Percentiles rank a stretch among this genome's conserved stretches.
Conservation (phyloP, 2,113 vertebrate genomes). For the Dinomys branickii region DNA sequence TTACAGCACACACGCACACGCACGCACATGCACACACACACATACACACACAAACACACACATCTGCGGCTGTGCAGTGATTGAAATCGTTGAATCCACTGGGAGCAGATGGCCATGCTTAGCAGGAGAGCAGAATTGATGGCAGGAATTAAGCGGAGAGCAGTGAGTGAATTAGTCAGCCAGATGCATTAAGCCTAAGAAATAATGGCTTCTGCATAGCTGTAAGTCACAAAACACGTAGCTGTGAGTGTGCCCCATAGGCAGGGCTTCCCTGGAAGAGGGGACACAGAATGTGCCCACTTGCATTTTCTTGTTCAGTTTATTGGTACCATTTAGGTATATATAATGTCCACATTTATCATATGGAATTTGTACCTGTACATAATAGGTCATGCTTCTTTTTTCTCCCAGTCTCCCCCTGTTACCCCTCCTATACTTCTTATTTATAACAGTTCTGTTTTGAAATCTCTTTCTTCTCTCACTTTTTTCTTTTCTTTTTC, state of each 20-base stretch:
- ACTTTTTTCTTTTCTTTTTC: neutral
- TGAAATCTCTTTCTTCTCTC: neutral
- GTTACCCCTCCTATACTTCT: neutral
- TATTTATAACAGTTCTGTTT: neutral
- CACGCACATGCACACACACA: neutral
- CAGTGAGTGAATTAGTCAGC: neutral
- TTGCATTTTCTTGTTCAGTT: neutral
- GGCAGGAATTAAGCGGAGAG: neutral
- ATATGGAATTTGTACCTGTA: neutral
- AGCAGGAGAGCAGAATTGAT: neutral
- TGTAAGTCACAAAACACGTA: fast-evolving
- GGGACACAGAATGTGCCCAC: neutral
- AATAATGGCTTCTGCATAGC: fast-evolving
- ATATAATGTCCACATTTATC: neutral
- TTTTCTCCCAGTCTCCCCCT: neutral
- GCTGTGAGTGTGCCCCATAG: fast-evolving
- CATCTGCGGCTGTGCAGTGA: neutral
- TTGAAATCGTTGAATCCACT: neutral
- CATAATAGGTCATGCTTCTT: neutral
- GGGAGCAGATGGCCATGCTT: neutral
- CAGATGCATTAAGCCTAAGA: neutral
- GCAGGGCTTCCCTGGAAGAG: neutral
- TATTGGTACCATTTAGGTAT: neutral
- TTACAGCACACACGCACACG: neutral
- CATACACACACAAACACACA: neutral